Base-by-base conservation (phyloP, 2,888 invertebrate species). In the Tyria jacobaeae region DNA sequence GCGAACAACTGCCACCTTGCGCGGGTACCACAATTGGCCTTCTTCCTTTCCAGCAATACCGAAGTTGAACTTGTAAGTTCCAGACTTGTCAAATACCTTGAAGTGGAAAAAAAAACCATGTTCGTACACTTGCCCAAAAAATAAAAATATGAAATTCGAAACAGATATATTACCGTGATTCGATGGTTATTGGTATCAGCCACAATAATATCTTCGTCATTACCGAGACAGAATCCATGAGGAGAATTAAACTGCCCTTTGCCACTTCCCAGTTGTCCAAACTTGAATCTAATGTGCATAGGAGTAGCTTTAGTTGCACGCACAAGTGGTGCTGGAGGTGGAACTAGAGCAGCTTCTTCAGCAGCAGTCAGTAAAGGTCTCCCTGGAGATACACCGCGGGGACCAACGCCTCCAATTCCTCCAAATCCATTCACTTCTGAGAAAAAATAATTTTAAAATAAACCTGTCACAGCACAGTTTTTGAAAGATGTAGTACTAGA, bases 121-220 rank as follows among this genome's bases (percentile, higher is more conserved):
- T 50, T 12, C 44, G 15, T 44, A 17, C 21, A 27, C 5, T 24
- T 50, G 1, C 12, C 21, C 27, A 48, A 7, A 53, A 14, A 35
- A 31, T 15, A 34, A 17, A 31, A 9, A 2, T 9, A 21, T 31
- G 17, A n/a, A 34, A 44, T 27, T 17, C 34, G 14, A 1, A 34
- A 25, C 9, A 14, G 10, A 52, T n/a, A 6, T 35, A 34, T 37
- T 75, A 97, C 97, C 92, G 98, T 97, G 83, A 99, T 98, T 70
- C 99, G 96, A 94, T 99, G 99, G 89, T 99, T 99, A 87, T 99
- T 98, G 6, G 99, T 99, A 87, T 99, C 98, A 48, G 99, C 99
- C 25, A 99, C 99, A 80, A 99, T 97, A 75, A 99, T 99, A 84
- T 99, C 99, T 88, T 99, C 99, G 82, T 99, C 98, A 57, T 97